Base-by-base conservation (phyloP, 2,888 invertebrate genomes). In the Candidula unifasciata region DNA sequence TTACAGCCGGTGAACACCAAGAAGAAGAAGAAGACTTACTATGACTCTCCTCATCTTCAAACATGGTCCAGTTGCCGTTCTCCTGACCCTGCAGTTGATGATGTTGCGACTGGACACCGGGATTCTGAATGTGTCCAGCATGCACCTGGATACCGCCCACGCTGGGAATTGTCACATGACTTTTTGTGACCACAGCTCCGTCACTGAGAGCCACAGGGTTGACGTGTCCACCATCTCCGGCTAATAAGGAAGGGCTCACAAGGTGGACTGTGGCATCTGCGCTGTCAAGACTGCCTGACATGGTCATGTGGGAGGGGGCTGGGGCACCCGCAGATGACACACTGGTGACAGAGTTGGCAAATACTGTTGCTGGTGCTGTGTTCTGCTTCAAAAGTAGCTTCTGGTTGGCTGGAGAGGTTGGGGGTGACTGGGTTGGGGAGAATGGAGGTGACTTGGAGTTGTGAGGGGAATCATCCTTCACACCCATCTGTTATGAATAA, bases 21-120 rank as follows among this genome's bases (percentile, higher is more conserved):
- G n/a, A n/a, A n/a, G n/a, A n/a, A n/a, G n/a, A n/a, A n/a, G n/a
- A n/a, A n/a, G n/a, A 83, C 86, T 87, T 85, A 91, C 91, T 88
- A 85, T 91, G 91, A 85, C 87, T 89, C 82, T 92, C 92, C 35
- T 92, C 92, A 81, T 92, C 92, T 57, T 92, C 92, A 89, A 92
- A 92, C 76, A 90, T 91, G 10, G 92, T 90, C 92, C 92, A 92
- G 54, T 90, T 90, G 44, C 86, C 88, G 73, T 89, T 89, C 81
- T 90, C 88, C 87, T 86, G 60, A 86, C 87, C 74, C 10, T 37
- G 73, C 85, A 83, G 80, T 87, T 86, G 57, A 80, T 66, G 84
- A 33, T 80, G 80, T 54, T 80, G 85, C 35, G 73, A 66, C 71
- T 86, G 85, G 52, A 68, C 54, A 52, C 80, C 13, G 16, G 37